Evolutionary conservation across 2,797 vertebrate genomes (phyloP).

Genomic region (Channa striata): DNA sequence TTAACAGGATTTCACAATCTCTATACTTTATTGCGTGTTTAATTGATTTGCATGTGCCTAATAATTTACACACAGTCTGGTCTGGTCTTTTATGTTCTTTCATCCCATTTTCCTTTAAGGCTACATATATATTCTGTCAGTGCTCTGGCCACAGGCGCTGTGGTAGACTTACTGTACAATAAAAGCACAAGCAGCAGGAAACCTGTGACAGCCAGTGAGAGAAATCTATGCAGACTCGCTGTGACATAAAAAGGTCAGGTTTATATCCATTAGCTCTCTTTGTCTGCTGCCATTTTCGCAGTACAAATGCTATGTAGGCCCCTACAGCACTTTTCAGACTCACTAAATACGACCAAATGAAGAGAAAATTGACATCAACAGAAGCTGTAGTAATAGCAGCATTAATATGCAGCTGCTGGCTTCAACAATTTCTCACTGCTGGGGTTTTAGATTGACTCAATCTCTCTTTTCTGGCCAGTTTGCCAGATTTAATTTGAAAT

Average conservation of each 20-base stretch:
- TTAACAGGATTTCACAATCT: conserved; percentile 26
- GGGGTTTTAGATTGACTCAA: conserved; percentile 75
- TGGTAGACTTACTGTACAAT: background rate
- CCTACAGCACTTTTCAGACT: conserved; percentile 40
- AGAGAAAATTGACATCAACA: conserved; percentile 73
- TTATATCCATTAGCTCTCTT: conserved; percentile 57
- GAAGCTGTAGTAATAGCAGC: conserved; percentile 63
- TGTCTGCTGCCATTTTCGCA: conserved; percentile 57
- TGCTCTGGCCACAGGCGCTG: conserved; percentile 21
- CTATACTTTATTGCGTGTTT: conserved; percentile 47
- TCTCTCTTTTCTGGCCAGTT: conserved; percentile 71
- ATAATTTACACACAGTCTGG: conserved; percentile 45
- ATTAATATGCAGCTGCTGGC: conserved; percentile 78
- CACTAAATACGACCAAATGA: conserved; percentile 65
- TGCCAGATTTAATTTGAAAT: conserved; percentile 81
- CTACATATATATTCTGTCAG: conserved; percentile 28
- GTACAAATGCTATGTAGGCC: conserved; percentile 30
- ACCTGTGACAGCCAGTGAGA: conserved; percentile 29
- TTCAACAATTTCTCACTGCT: conserved; percentile 63
- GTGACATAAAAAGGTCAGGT: conserved; percentile 67
- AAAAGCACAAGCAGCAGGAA: conserved; percentile 13
- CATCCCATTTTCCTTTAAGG: conserved; percentile 31
- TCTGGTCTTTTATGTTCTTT: conserved; percentile 32
- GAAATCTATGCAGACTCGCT: conserved; percentile 45
- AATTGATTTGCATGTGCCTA: conserved; percentile 34